Base-by-base conservation (phyloP, 2,888 invertebrate genomes). In the Hyppa rectilinea region DNA sequence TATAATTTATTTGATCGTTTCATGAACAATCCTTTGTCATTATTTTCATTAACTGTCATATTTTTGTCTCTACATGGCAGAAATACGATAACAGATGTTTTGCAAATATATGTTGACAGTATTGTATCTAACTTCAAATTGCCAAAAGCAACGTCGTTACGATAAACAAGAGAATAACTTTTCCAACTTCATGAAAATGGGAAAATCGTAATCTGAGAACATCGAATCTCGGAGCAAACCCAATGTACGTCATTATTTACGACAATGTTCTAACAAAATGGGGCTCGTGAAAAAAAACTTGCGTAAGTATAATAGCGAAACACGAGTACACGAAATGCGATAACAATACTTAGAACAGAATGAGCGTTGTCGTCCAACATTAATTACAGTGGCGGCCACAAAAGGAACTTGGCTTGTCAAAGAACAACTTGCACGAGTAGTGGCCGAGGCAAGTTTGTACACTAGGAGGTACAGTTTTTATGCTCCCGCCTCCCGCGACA, bases 361-460 rank as follows among this genome's bases (percentile, higher is more conserved):
- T 88, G 82, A 87, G 83, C 83, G 81, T 49, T 72, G 71, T 90
- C 88, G 88, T 83, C 88, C 89, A 89, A 92, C 93, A 92, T 94
- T 93, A 93, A 94, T 94, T 93, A 93, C 90, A 85, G 87, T 72
- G 81, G 83, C 78, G 75, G 80, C 87, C 87, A 89, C 90, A 90
- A 90, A 91, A 90, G 89, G 89, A 88, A 89, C 88, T 89, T 86
- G 85, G 86, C 87, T 88, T 88, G 90, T 90, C 91, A 91, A 89
- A 89, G 91, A 89, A 88, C 86, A 90, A 92, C 89, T 92, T 92
- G 88, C 78, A 80, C 82, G 85, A 87, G 81, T 72, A 63, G 68
- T 76, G 71, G 77, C 72, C 82, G 74, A 75, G 71, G 78, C 72
- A 85, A 87, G 80, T 86, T 88, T 66, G 77, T 80, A 75, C 82